Base-by-base conservation (phyloP, 2,888 invertebrate genomes). In the Bedellia somnulentella region DNA sequence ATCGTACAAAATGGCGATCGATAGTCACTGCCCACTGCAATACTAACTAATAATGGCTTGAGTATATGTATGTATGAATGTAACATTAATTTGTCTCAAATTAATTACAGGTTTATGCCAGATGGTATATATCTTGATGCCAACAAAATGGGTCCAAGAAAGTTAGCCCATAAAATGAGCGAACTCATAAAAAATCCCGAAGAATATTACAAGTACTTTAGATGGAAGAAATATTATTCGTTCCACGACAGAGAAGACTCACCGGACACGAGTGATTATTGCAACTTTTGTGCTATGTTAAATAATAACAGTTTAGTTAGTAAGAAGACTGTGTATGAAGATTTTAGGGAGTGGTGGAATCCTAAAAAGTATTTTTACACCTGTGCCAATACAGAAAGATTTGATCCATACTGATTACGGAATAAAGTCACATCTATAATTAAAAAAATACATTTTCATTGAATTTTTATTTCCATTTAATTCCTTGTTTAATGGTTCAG, bases 51-150 rank as follows among this genome's bases (percentile, higher is more conserved):
- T 4, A 9, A 10, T n/a, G n/a, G n/a, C n/a, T n/a, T n/a, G n/a
- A n/a, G n/a, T n/a, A n/a, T n/a, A n/a, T n/a, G n/a, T n/a, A n/a
- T n/a, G n/a, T n/a, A n/a, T n/a, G n/a, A n/a, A n/a, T n/a, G n/a
- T 3, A 21, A 3, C n/a, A 2, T n/a, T 21, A 21, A 3, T 21
- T n/a, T 21, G 8, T 2, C 8, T 21, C n/a, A n/a, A 3, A 21
- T n/a, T 37, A 29, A 30, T 60, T 54, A 12, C 59, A 71, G 71
- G 33, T 70, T 68, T 33, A 45, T 68, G 51, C 68, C 71, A n/a
- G 52, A 62, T 10, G 55, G 57, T 13, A 54, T 57, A 14, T 73
- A 70, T 36, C 39, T 73, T 6, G 46, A 73, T 33, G 68, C 60
- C n/a, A n/a, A n/a, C n/a, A n/a, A n/a, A n/a, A n/a, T n/a, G n/a